Evolutionary conservation across 1,140 invertebrate species (phyloP).

Genomic region (Helicoverpa zea): DNA sequence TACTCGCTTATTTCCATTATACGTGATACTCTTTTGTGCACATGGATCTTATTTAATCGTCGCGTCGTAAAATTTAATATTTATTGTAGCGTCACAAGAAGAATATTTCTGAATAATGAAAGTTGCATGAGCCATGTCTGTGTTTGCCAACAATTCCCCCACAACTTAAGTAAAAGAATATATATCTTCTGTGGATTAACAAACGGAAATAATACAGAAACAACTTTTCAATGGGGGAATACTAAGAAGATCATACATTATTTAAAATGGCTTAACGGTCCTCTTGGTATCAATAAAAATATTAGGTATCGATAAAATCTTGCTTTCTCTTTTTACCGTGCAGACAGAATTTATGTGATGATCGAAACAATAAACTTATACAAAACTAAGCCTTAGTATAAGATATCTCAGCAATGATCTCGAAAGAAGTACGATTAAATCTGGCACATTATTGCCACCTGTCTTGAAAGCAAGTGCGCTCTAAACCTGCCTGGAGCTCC

Average conservation of each 20-base stretch:
- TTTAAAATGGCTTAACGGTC: constrained; percentile 38
- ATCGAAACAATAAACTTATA: neutral
- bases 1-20: constrained; percentile 1
- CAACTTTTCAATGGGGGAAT: constrained; percentile 35
- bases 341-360: neutral
- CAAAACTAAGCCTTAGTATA: too few relatives aligned
- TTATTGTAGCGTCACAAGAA: constrained; percentile 15
- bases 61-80: constrained; percentile 23
- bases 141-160: neutral
- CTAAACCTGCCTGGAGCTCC: neutral
- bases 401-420: neutral
- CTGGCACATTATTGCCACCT: neutral
- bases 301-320: neutral
- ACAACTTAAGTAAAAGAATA: constrained; percentile 4
- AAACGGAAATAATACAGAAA: constrained; percentile 38
- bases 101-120: constrained; percentile 22
- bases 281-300: constrained; percentile 39
- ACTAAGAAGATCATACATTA: constrained; percentile 41
- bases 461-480: neutral
- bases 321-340: neutral
- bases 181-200: constrained; percentile 20
- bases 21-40: constrained; percentile 9
- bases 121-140: neutral
- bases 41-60: constrained; percentile 27
- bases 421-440: neutral